A percentile compares a stretch with the other conserved stretches of the same genome.
Evolutionary conservation across 2,797 vertebrate species (phyloP).

Genomic region (Pangasius larnaudii): DNA sequence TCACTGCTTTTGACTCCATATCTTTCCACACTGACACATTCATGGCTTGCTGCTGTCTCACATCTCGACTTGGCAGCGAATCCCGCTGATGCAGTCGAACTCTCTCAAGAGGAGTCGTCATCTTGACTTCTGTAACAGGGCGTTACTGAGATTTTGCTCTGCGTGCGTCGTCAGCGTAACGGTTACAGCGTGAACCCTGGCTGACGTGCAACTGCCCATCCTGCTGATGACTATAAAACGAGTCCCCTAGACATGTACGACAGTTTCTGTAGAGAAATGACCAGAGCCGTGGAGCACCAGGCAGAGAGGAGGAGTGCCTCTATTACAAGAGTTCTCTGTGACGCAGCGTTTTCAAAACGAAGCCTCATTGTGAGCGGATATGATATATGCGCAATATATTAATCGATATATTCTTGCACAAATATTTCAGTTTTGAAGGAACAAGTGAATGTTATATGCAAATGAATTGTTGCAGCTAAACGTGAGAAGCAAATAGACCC

Average conservation of each 20-base stretch:
- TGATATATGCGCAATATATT: too few species aligned
- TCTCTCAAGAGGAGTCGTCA: neutral
- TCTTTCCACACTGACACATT: neutral
- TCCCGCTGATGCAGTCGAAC: neutral
- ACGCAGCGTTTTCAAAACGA: constrained; percentile 76
- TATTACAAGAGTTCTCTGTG: constrained; percentile 69
- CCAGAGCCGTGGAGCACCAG: neutral
- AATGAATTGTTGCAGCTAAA: neutral
- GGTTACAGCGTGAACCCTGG: neutral
- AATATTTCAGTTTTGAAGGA: neutral
- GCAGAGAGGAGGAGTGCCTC: constrained; percentile 61
- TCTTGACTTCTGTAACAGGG: neutral
- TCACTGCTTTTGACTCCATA: neutral
- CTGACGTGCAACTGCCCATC: neutral
- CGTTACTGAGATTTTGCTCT: neutral
- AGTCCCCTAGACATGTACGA: neutral
- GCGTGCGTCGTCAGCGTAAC: too few species aligned
- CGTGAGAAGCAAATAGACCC: neutral
- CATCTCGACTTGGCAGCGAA: neutral
- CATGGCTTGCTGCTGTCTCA: neutral
- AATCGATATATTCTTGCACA: too few species aligned
- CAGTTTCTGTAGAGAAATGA: constrained; percentile 9
- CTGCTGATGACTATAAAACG: neutral
- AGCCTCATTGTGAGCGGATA: constrained; percentile 61
- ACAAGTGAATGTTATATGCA: neutral